A percentile compares a stretch with the other conserved stretches of the same genome.
Conservation (phyloP, 2,888 invertebrate species). For the Pheosia tremula region DNA sequence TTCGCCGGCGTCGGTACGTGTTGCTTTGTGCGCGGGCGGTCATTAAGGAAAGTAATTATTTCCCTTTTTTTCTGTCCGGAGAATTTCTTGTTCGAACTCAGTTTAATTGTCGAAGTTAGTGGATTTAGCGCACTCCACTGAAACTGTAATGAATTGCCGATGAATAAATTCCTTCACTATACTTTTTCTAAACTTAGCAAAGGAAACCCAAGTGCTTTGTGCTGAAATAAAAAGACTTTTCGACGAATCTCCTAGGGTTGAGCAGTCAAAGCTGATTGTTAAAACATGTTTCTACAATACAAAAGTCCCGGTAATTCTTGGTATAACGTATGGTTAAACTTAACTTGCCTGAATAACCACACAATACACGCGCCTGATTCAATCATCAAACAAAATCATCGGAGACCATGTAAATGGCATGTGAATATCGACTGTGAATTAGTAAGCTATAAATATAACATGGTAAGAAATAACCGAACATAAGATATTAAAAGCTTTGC, state of each 20-base stretch:
- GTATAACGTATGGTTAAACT: no score
- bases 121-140: constrained; percentile 38
- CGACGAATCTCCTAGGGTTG: no score
- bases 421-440: no score
- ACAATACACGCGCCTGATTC: no score
- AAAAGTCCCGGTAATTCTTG: no score
- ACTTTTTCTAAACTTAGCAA: constrained; percentile 1
- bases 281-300: no score
- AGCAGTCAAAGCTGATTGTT: no score
- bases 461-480: no score
- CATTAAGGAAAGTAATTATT: constrained; percentile 76
- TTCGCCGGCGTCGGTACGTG: constrained; percentile 30
- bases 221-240: neutral
- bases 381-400: no score
- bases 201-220: neutral
- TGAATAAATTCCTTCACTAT: constrained; percentile 26
- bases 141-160: constrained; percentile 57
- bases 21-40: constrained; percentile 52
- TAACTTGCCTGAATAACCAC: no score
- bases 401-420: no score
- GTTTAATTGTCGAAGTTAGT: constrained; percentile 76
- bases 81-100: constrained; percentile 65
- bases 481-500: neutral
- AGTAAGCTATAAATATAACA: no score
- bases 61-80: constrained; percentile 52